Evolutionary conservation across 1,140 invertebrate species (phyloP), one percentile per base, ranked within the genome.

Genomic region (Lanistes nyassanus): DNA sequence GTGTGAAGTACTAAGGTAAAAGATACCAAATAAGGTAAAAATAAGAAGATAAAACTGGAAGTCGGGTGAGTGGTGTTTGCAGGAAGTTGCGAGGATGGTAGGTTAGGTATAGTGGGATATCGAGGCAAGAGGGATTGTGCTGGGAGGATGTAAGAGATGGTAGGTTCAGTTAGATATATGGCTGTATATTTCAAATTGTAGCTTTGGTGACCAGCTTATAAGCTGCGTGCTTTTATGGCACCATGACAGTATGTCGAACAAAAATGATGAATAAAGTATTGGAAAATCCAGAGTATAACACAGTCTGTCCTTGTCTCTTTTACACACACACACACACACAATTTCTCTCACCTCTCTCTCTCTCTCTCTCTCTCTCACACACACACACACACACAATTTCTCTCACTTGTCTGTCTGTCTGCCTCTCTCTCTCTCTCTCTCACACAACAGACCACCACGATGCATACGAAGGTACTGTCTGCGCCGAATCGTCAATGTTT

Each of bases 31-130:
- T n/a, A n/a, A n/a, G n/a, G n/a, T n/a, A n/a, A n/a, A n/a, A n/a
- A n/a, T n/a, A n/a, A n/a, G n/a, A n/a, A n/a, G n/a, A n/a, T n/a
- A n/a, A n/a, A n/a, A n/a, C n/a, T n/a, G n/a, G n/a, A n/a, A n/a
- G n/a, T n/a, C n/a, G n/a, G n/a, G n/a, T n/a, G n/a, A n/a, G n/a
- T n/a, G n/a, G n/a, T n/a, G n/a, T n/a, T n/a, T n/a, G n/a, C n/a
- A n/a, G n/a, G n/a, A n/a, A n/a, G n/a, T n/a, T n/a, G n/a, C n/a
- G n/a, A n/a, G n/a, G n/a, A n/a, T n/a, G n/a, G n/a, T n/a, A n/a
- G n/a, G n/a, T n/a, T n/a, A 67, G 65, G 37, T 26, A 67, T n/a
- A 62, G 58, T 29, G 58, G 34, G 58, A 62, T n/a, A 62, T n/a
- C 11, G 7, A 60, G 7, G 7, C 56, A 60, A 9, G 31, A n/a